Conservation (phyloP, 2,888 invertebrate species). For the Drosophila ezoana region DNA sequence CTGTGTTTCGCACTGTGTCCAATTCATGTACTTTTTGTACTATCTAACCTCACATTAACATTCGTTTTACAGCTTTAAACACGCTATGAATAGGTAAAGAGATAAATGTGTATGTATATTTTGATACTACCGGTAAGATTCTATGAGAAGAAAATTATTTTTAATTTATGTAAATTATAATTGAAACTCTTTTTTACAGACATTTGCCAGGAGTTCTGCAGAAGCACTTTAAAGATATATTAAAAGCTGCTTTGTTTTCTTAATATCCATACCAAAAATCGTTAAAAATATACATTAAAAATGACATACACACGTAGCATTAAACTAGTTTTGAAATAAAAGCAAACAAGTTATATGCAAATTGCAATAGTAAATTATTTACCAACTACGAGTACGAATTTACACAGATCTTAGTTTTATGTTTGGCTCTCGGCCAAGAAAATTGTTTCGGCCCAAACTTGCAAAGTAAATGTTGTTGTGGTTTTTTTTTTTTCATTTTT, state of each 20-base stretch:
- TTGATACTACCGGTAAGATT: neutral
- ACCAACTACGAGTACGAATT: slow-evolving; percentile 43
- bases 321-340: slow-evolving; percentile 45
- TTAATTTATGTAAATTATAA: neutral
- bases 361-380: slow-evolving; percentile 26
- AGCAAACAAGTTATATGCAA: slow-evolving; percentile 45
- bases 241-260: neutral
- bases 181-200: neutral
- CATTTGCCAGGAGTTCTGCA: neutral
- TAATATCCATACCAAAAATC: slow-evolving; percentile 32
- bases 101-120: neutral
- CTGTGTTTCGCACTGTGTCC: neutral
- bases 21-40: neutral
- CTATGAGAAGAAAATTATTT: neutral
- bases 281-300: slow-evolving; percentile 30
- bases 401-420: slow-evolving; percentile 20
- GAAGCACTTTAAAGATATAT: neutral
- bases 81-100: neutral
- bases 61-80: neutral
- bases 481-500: slow-evolving; percentile 41
- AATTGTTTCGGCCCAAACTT: slow-evolving; percentile 13
- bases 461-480: slow-evolving; percentile 17
- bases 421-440: slow-evolving; percentile 12
- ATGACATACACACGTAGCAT: slow-evolving; percentile 46
- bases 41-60: neutral